These are phyloP conservation scores for Leuctra nigra DNA, from an alignment of 2,888 invertebrate genomes.

Conservation along the genomic window DNA sequence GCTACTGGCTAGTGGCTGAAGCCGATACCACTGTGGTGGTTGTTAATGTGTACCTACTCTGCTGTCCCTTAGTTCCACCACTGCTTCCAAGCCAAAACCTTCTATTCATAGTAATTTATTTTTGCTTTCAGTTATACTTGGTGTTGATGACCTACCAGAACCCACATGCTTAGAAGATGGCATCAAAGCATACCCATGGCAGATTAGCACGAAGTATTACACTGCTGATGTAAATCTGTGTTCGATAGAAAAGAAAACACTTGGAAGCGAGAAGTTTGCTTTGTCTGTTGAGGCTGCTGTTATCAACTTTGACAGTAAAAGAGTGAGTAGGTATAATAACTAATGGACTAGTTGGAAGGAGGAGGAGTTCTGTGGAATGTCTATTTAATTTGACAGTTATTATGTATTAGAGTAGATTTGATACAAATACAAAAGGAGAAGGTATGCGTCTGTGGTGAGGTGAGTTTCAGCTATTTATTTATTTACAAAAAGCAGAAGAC, in stretches of 20 bases:
- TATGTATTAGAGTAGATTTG: too few species aligned
- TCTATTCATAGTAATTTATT: neutral
- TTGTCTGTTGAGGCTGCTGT: slow-evolving; percentile 54
- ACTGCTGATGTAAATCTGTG: slow-evolving; percentile 53
- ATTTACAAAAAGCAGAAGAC: too few species aligned
- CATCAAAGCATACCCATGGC: slow-evolving; percentile 44
- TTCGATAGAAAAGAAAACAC: slow-evolving; percentile 43
- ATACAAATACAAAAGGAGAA: too few species aligned
- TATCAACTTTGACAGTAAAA: slow-evolving; percentile 53
- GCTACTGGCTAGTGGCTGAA: too few species aligned
- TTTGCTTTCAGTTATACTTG: slow-evolving; percentile 28
- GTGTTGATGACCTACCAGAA: slow-evolving; percentile 32
- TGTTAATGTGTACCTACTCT: too few species aligned
- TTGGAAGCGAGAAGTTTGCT: slow-evolving; percentile 43
- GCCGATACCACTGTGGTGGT: too few species aligned
- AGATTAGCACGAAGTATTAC: slow-evolving; percentile 66
- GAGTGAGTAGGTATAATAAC: slow-evolving; percentile 35
- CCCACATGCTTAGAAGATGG: slow-evolving; percentile 34
- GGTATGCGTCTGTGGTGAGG: too few species aligned
- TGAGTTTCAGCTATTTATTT: too few species aligned
- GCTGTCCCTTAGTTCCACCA: too few species aligned
- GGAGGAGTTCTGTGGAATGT: too few species aligned
- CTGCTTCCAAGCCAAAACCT: too few species aligned
- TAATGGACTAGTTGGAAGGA: neutral
- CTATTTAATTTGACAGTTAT: too few species aligned